phyloP scores from a whole-genome alignment of 2,888 invertebrate species.

The Leptinotarsa haldemani region DNA sequence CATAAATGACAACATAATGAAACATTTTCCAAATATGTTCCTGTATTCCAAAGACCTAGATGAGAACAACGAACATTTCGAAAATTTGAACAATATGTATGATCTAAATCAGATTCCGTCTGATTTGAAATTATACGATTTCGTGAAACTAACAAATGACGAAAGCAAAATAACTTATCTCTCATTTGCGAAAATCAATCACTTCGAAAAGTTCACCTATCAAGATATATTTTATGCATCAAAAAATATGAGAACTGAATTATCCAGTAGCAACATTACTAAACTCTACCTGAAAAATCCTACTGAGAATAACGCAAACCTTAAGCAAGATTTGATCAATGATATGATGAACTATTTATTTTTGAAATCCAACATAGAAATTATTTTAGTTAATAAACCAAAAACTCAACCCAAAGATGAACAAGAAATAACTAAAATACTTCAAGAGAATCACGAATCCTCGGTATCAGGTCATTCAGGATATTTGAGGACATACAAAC shows the following conservation, averaged over 20 bases:
- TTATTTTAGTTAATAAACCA: slow-evolving; percentile 2
- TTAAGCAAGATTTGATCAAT: neutral
- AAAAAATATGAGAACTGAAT: too few species aligned
- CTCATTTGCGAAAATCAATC: too few species aligned
- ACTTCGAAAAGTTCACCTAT: too few species aligned
- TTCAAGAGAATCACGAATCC: neutral
- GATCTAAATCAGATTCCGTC: too few species aligned
- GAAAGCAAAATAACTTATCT: too few species aligned
- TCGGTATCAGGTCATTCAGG: neutral
- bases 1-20: neutral
- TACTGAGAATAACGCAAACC: neutral
- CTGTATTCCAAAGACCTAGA: too few species aligned
- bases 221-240: too few species aligned
- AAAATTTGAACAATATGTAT: neutral
- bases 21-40: neutral
- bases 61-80: neutral
- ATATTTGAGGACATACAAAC: neutral
- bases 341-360: neutral
- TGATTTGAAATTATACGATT: too few species aligned
- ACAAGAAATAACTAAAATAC: neutral
- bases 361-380: neutral
- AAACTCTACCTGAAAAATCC: neutral
- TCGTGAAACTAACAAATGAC: too few species aligned
- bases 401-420: neutral
- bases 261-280: too few species aligned